A percentile compares a stretch with the other conserved stretches of the same genome.
Evolutionary conservation across 2,888 invertebrate species (phyloP).

Genomic region (Coleophora flavipennella): DNA sequence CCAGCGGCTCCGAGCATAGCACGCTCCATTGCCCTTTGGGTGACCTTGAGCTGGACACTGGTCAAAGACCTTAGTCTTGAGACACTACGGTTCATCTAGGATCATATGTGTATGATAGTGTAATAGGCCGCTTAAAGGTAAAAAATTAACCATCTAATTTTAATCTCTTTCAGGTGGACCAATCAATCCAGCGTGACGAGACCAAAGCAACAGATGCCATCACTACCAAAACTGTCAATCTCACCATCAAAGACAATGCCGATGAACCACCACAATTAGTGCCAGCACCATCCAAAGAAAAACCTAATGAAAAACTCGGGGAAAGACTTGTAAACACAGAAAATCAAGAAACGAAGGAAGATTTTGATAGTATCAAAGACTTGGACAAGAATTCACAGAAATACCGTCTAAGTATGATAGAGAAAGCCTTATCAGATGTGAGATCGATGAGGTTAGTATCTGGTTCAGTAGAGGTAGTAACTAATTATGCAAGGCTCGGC

Average conservation of each 20-base stretch:
- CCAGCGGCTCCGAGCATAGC: too few relatives aligned
- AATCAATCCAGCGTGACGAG: slow-evolving; percentile 52
- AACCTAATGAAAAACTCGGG: slow-evolving; percentile 9
- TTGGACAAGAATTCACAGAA: slow-evolving; percentile 69
- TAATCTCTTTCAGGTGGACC: slow-evolving; percentile 54
- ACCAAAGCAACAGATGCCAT: slow-evolving; percentile 23
- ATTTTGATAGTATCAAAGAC: slow-evolving; percentile 10
- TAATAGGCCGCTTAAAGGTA: too few relatives aligned
- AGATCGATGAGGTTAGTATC: slow-evolving; percentile 53
- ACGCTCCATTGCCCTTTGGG: too few relatives aligned
- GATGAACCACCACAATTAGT: slow-evolving; percentile 35
- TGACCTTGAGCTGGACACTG: too few relatives aligned
- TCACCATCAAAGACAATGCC: slow-evolving; percentile 25
- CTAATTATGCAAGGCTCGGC: too few relatives aligned
- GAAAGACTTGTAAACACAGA: slow-evolving; percentile 1
- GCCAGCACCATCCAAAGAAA: slow-evolving; percentile 1
- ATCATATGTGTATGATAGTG: too few relatives aligned
- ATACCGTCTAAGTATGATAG: slow-evolving; percentile 73
- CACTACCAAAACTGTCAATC: slow-evolving; percentile 22
- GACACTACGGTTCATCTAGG: too few relatives aligned
- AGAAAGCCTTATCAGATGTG: slow-evolving; percentile 70
- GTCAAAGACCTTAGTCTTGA: too few relatives aligned
- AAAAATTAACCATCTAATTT: too few relatives aligned
- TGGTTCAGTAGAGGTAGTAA: too few relatives aligned
- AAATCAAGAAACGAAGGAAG: slow-evolving; percentile 5